Conservation (phyloP, 2,888 invertebrate species). For the Schizotus pectinicornis region DNA sequence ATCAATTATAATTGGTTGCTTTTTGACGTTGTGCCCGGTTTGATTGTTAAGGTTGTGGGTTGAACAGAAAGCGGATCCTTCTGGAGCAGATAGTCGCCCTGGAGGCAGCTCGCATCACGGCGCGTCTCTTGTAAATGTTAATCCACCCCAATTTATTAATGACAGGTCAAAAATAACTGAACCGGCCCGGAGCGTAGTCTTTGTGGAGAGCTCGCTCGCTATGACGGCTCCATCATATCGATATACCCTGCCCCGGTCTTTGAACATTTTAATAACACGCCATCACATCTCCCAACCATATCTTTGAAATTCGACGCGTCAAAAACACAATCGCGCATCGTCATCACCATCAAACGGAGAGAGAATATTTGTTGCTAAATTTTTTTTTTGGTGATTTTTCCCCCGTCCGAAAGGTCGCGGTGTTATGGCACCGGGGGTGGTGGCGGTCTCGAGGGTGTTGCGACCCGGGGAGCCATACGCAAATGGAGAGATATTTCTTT, state of each 20-base stretch:
- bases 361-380: slow-evolving; percentile 15
- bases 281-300: slow-evolving; percentile 31
- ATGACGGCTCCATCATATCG: slow-evolving; percentile 50
- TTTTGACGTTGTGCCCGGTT: slow-evolving; percentile 14
- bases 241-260: slow-evolving; percentile 56
- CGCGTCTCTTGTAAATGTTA: slow-evolving; percentile 52
- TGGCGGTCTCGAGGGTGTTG: slow-evolving; percentile 42
- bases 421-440: too few relatives aligned
- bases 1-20: slow-evolving; percentile 17
- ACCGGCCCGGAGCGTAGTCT: slow-evolving; percentile 52
- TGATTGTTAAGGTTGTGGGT: background rate
- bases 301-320: slow-evolving; percentile 46
- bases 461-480: slow-evolving; percentile 47
- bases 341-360: slow-evolving; percentile 38
- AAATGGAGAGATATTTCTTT: slow-evolving; percentile 57
- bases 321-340: slow-evolving; percentile 36
- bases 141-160: slow-evolving; percentile 57
- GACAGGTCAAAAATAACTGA: slow-evolving; percentile 58
- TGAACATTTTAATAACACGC: slow-evolving; percentile 55
- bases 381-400: too few relatives aligned
- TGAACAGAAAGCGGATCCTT: slow-evolving; percentile 38
- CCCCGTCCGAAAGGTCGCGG: too few relatives aligned
- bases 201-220: slow-evolving; percentile 44
- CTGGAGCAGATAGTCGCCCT: slow-evolving; percentile 48
- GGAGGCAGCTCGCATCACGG: slow-evolving; percentile 46